Evolutionary conservation across 2,888 invertebrate species (phyloP).

Genomic region (Acronicta alni): DNA sequence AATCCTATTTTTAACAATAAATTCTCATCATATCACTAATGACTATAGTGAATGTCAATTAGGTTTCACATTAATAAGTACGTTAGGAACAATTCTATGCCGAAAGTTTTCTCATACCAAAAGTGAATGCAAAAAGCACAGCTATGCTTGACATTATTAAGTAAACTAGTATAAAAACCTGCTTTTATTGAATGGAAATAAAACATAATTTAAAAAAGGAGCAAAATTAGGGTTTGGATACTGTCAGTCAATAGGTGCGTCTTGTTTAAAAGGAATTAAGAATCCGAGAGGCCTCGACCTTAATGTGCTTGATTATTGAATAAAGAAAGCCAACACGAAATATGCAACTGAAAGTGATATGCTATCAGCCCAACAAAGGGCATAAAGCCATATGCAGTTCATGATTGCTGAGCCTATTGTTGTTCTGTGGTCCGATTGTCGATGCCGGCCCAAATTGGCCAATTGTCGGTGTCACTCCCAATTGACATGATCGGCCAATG

Average conservation of each 20-base stretch:
- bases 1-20: not conserved
- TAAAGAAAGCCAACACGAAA: constrained; percentile 1
- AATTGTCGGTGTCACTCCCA: constrained; percentile 76
- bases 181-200: too few relatives aligned
- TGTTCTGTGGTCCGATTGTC: constrained; percentile 31
- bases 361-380: constrained; percentile 19
- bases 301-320: not conserved
- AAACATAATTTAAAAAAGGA: too few relatives aligned
- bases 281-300: too few relatives aligned
- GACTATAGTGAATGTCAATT: constrained; percentile 10
- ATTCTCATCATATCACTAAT: constrained; percentile 9
- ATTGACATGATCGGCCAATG: constrained; percentile 71
- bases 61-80: constrained; percentile 11
- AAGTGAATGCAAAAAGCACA: constrained; percentile 29
- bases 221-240: too few relatives aligned
- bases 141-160: too few relatives aligned
- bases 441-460: constrained; percentile 71
- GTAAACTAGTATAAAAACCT: too few relatives aligned
- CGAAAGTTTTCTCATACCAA: constrained; percentile 31
- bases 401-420: constrained; percentile 43
- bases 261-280: too few relatives aligned
- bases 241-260: too few relatives aligned
- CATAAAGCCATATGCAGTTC: constrained; percentile 31
- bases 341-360: constrained; percentile 5
- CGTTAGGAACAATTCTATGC: constrained; percentile 22